These are phyloP conservation scores for Megaceryle alcyon DNA, from an alignment of 2,797 vertebrate genomes.

Conservation along the genomic window DNA sequence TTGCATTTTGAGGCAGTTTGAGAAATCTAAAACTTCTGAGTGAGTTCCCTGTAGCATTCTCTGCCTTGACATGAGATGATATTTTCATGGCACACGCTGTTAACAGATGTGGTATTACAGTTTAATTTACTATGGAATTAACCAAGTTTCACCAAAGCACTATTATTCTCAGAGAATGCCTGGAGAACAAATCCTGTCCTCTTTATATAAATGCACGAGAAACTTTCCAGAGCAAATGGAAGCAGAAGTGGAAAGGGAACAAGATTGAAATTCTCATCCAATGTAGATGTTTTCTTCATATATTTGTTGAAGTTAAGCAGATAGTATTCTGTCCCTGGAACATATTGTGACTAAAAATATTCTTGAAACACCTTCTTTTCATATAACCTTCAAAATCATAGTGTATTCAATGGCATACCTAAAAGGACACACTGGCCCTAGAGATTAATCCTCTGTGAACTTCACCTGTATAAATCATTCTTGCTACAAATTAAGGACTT, in stretches of 20 bases:
- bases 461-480: background rate
- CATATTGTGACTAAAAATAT: background rate
- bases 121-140: background rate
- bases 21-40: background rate
- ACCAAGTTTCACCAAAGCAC: background rate
- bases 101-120: background rate
- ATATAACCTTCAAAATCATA: background rate
- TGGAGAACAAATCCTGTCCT: background rate
- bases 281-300: background rate
- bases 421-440: background rate
- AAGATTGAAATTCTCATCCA: background rate
- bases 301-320: background rate
- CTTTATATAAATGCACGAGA: background rate
- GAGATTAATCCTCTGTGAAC: background rate
- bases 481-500: background rate
- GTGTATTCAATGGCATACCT: background rate
- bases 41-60: background rate
- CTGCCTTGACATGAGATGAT: background rate
- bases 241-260: background rate
- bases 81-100: background rate
- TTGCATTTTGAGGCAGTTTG: background rate
- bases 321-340: background rate
- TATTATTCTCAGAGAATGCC: background rate
- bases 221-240: background rate
- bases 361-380: background rate